Evolutionary conservation across 2,797 vertebrate genomes (phyloP).

Genomic region (Synaphobranchus kaupii): DNA sequence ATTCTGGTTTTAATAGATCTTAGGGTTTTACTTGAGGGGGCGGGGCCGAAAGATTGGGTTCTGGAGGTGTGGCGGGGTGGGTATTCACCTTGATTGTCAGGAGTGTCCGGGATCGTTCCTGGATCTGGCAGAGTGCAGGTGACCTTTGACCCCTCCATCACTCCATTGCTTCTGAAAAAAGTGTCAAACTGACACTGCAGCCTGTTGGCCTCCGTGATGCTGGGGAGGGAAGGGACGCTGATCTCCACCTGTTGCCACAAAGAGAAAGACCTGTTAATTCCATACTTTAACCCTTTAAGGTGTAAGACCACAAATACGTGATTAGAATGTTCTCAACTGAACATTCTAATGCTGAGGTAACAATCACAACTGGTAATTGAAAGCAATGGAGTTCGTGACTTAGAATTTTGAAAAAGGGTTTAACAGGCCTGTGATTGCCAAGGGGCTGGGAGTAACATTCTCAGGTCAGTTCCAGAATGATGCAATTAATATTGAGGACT

Average conservation of each 20-base stretch:
- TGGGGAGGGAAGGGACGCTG: constrained; percentile 68
- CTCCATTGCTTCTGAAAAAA: constrained; percentile 52
- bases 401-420: too few species aligned
- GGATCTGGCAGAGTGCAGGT: constrained; percentile 69
- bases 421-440: neutral
- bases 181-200: constrained; percentile 62
- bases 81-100: constrained; percentile 77
- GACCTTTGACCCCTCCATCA: constrained; percentile 64
- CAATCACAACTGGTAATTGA: too few species aligned
- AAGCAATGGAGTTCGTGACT: too few species aligned
- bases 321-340: too few species aligned
- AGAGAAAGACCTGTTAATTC: constrained; percentile 29
- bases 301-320: too few species aligned
- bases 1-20: neutral
- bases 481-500: neutral
- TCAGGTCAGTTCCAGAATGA: neutral
- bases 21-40: too few species aligned
- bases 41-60: neutral
- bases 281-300: too few species aligned
- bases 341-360: too few species aligned
- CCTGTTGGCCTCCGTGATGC: constrained; percentile 61
- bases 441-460: neutral
- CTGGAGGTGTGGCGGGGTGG: neutral
- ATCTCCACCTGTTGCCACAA: constrained; percentile 66
- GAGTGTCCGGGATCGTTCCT: constrained; percentile 74